Percentiles rank a stretch among this genome's conserved stretches.
These are phyloP conservation scores for Lucilia cuprina DNA, from an alignment of 1,140 invertebrate genomes.

Conservation along the genomic window DNA sequence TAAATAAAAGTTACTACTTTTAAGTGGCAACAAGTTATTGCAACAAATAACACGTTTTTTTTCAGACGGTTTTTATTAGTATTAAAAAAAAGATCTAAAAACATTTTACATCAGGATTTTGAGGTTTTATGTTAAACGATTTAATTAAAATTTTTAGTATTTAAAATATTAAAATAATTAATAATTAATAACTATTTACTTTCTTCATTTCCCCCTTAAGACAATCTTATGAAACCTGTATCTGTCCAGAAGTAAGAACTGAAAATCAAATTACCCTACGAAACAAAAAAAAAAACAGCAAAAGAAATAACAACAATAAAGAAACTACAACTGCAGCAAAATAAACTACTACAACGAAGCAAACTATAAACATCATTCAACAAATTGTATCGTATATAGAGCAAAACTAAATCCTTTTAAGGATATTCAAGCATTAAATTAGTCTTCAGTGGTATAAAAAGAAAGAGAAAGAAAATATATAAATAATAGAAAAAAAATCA, in stretches of 20 bases:
- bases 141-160: no score
- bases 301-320: conserved; percentile 32
- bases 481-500: not conserved
- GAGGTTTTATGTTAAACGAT: no score
- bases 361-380: not conserved
- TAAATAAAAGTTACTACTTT: not conserved
- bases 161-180: no score
- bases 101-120: no score
- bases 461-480: not conserved
- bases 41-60: no score
- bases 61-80: no score
- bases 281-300: not conserved
- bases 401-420: not conserved
- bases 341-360: not conserved
- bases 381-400: conserved; percentile 9
- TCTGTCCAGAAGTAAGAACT: conserved; percentile 40
- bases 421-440: conserved; percentile 2
- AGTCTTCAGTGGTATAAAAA: not conserved
- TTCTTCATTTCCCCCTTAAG: conserved; percentile 45
- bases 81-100: no score
- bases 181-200: no score
- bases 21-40: not conserved
- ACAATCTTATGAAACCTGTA: conserved; percentile 44
- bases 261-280: not conserved
- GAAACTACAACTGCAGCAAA: conserved; percentile 32